Evolutionary conservation across 2,113 vertebrate genomes (phyloP).

Genomic region (Mobula birostris): DNA sequence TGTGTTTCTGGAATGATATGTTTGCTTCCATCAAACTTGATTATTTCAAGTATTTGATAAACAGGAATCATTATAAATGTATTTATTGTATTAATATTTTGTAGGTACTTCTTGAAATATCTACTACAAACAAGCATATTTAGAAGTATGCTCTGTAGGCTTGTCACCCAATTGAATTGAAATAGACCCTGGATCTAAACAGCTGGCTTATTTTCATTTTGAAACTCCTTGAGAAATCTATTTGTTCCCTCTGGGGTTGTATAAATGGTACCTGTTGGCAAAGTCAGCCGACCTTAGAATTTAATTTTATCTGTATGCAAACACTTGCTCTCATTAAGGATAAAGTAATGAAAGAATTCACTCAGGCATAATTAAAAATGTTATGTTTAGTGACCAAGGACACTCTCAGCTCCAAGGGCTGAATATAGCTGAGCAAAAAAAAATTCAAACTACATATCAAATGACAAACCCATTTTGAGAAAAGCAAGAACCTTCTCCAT

Average conservation of each 20-base stretch:
- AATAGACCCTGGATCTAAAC: slow-evolving; percentile 22
- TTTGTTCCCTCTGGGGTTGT: slow-evolving; percentile 56
- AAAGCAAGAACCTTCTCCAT: neutral
- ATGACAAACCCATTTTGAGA: neutral
- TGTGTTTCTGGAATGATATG: neutral
- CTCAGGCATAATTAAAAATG: slow-evolving; percentile 55
- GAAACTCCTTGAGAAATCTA: slow-evolving; percentile 58
- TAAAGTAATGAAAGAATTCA: slow-evolving; percentile 75
- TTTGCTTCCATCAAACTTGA: neutral
- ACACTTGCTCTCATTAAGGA: slow-evolving; percentile 81
- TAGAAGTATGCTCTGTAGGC: neutral
- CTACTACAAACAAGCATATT: neutral
- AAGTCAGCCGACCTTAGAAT: slow-evolving; percentile 81
- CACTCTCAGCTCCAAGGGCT: slow-evolving; percentile 6
- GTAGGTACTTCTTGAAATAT: neutral
- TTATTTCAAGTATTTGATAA: neutral
- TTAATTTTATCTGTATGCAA: slow-evolving; percentile 93
- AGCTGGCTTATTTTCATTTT: slow-evolving; percentile 42
- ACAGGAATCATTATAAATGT: neutral
- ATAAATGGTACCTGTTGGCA: slow-evolving; percentile 84
- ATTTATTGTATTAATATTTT: neutral
- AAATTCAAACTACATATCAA: slow-evolving; percentile 19
- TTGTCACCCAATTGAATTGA: slow-evolving; percentile 16
- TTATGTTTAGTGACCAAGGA: slow-evolving; percentile 34
- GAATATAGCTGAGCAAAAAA: neutral